These are phyloP conservation scores for Molossus alvarezi DNA, from an alignment of 2,797 vertebrate species.

Conservation along the genomic window DNA sequence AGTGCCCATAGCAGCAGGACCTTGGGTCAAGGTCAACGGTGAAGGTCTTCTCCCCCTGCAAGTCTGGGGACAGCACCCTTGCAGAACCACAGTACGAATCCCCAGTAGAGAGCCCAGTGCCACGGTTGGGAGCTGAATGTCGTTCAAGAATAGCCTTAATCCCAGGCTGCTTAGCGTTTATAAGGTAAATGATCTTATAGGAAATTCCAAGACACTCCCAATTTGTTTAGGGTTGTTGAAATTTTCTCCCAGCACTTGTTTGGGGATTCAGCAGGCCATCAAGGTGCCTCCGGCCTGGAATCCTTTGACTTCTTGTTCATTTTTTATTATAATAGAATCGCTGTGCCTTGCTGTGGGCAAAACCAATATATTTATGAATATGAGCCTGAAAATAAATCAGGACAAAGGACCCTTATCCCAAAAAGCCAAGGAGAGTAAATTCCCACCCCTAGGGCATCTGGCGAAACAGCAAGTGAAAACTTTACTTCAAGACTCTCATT, in stretches of 20 bases:
- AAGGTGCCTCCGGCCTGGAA: background rate
- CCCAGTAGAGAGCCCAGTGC: background rate
- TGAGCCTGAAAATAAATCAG: constrained; percentile 64
- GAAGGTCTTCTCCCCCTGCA: background rate
- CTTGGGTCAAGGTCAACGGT: accelerated
- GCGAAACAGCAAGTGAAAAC: background rate
- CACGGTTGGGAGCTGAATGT: background rate
- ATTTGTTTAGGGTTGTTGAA: constrained; percentile 76
- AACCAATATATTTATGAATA: constrained; percentile 38
- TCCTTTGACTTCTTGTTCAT: constrained; percentile 34
- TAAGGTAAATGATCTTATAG: background rate
- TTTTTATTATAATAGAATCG: constrained; percentile 62
- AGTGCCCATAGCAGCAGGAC: accelerated
- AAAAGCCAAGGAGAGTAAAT: constrained; percentile 60
- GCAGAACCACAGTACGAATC: accelerated
- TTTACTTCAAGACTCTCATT: constrained; percentile 27
- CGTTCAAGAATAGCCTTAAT: background rate
- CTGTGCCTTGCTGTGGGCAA: constrained; percentile 68
- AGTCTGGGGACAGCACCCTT: background rate
- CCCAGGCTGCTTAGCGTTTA: background rate
- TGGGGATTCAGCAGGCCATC: background rate
- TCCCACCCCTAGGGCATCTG: background rate
- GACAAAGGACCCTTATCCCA: constrained; percentile 74
- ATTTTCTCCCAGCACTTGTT: constrained; percentile 52
- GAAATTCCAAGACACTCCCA: constrained; percentile 60